These are phyloP conservation scores for Bhutanitis thaidina DNA, from an alignment of 2,888 invertebrate genomes.

Conservation along the genomic window DNA sequence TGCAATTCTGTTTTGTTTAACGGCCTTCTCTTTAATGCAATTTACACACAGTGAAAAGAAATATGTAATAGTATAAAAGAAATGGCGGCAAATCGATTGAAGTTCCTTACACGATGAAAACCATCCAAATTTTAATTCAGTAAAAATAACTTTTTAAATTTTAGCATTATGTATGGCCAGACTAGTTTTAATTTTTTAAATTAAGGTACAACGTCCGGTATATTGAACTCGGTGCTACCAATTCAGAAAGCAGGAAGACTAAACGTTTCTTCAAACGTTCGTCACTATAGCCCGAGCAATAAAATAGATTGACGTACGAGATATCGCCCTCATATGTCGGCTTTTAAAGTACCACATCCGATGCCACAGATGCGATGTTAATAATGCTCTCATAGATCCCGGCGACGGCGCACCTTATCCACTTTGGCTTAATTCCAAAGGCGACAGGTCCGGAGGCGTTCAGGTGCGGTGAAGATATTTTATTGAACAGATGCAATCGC, in stretches of 20 bases:
- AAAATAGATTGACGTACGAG: not conserved
- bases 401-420: not conserved
- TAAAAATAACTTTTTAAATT: too few species aligned
- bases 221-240: not conserved
- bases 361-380: not conserved
- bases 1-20: too few species aligned
- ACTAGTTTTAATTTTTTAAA: too few species aligned
- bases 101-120: too few species aligned
- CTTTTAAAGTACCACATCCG: slow-evolving; percentile 4
- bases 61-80: too few species aligned
- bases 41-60: too few species aligned
- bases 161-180: too few species aligned
- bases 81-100: too few species aligned
- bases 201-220: not conserved
- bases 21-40: too few species aligned
- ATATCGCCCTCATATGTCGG: slow-evolving; percentile 5
- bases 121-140: too few species aligned
- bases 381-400: slow-evolving; percentile 3
- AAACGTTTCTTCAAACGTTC: not conserved
- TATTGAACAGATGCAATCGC: not conserved
- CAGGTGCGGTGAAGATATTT: not conserved
- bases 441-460: not conserved
- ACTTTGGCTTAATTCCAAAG: not conserved
- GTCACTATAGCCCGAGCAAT: not conserved
- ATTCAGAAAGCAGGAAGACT: not conserved